Evolutionary conservation across 2,113 vertebrate genomes (phyloP), one percentile per base, ranked within the genome.

Genomic region (Redunca redunca): DNA sequence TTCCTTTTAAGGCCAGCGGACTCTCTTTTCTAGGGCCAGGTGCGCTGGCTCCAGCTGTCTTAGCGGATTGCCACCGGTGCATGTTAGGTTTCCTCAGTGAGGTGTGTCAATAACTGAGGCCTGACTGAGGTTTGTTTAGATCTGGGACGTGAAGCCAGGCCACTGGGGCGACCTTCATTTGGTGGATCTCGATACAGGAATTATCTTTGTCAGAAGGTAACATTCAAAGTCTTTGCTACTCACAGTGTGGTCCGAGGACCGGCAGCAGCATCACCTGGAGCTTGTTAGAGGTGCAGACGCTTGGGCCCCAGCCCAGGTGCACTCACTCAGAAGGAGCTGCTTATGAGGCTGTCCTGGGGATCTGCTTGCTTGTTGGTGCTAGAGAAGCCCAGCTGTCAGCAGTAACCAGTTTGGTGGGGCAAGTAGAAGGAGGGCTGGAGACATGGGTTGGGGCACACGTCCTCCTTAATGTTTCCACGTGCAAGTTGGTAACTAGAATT

Each of bases 141-240:
- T 64, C 1, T 13, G 67, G 46, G 67, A 36, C 16, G 1, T 17
- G 48, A 5, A 5, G 12, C 67, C 40, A 9, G 88, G 88, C n/a
- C n/a, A 1, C 55, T 21, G 64, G 14, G 43, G 21, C 0, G 13
- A 23, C 81, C 86, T 57, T 28, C 36, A 3, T 86, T 21, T 53
- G 7, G 23, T 78, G 88, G 23, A 30, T 36, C 46, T 64, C 0
- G 0, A 48, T 6, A 8, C 8, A 2, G 3, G n/a, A 53, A 23
- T 53, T n/a, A 48, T 40, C 36, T 91, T 53, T 86, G n/a, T 86
- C 12, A 23, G 67, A 48, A 30, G 77, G 19, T 17, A 14, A 71
- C 55, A 30, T 19, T 16, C 52, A 2, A 33, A 55, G 71, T 55
- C 48, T 25, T 82, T 8, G 25, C 58, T 21, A 5, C 43, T 64